Percentiles rank a stretch among this genome's conserved stretches.
These are phyloP conservation scores for Anguilla pacifica DNA, from an alignment of 2,797 vertebrate species.

Conservation along the genomic window DNA sequence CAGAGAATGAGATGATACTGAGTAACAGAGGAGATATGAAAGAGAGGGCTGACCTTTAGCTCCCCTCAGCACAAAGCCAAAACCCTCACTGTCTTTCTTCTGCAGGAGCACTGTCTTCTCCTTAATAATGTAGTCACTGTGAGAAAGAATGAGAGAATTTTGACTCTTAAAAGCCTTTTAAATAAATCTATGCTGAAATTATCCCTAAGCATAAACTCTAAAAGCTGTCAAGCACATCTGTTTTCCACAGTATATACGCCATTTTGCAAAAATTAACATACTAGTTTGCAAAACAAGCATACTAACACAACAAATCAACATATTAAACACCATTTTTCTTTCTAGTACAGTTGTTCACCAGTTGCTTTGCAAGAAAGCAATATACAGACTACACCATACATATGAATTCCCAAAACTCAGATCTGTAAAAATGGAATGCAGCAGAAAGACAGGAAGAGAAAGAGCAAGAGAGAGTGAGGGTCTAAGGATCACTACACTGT, in stretches of 20 bases:
- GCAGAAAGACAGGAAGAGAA: neutral
- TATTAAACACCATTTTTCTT: neutral
- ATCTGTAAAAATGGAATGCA: neutral
- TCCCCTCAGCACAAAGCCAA: constrained; percentile 92
- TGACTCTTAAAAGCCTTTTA: neutral
- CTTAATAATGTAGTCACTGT: constrained; percentile 96
- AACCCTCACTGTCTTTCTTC: constrained; percentile 95
- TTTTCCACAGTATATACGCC: neutral
- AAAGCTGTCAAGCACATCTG: neutral
- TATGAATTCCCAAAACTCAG: neutral
- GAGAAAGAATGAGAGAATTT: constrained; percentile 7
- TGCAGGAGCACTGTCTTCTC: constrained; percentile 94
- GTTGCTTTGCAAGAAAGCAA: neutral
- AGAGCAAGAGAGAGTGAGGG: neutral
- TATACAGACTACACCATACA: neutral
- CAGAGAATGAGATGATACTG: neutral
- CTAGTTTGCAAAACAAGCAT: neutral
- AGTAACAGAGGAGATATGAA: neutral
- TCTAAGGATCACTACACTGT: neutral
- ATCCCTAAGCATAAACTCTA: neutral
- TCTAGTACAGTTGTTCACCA: neutral
- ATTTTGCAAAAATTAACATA: neutral
- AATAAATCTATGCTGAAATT: neutral
- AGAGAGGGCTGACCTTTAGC: constrained; percentile 84
- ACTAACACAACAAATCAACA: neutral